A percentile compares a stretch with the other conserved stretches of the same genome.
phyloP scores from a whole-genome alignment of 2,888 invertebrate genomes.

The Agelastica alni region DNA sequence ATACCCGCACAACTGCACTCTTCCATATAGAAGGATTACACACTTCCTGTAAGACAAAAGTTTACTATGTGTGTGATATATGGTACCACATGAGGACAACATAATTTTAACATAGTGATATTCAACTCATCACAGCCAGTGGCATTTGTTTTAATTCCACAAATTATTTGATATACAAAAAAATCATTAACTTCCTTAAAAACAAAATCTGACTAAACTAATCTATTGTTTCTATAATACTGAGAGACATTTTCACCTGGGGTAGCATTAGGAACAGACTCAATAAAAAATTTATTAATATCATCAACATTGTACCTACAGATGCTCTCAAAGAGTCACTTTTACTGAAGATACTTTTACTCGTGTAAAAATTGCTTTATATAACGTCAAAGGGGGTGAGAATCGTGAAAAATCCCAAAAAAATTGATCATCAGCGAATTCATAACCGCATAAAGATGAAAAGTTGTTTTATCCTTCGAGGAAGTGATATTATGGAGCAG shows the following conservation, averaged over 20 bases:
- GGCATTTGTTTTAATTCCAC: background rate
- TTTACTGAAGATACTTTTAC: no score
- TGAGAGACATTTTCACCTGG: background rate
- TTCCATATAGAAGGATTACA: no score
- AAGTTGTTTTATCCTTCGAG: slow-evolving; percentile 38
- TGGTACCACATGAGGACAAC: background rate
- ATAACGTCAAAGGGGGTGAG: no score
- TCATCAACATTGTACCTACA: background rate
- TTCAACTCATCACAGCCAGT: background rate
- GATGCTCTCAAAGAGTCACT: no score
- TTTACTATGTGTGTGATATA: no score
- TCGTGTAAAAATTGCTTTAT: no score
- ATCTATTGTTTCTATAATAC: no score
- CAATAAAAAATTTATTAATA: background rate
- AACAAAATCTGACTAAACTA: background rate
- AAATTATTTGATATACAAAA: background rate
- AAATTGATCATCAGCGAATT: slow-evolving; percentile 10
- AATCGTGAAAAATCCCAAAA: background rate
- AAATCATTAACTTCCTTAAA: background rate
- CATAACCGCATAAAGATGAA: slow-evolving; percentile 35
- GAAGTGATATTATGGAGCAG: slow-evolving; percentile 38
- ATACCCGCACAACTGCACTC: no score
- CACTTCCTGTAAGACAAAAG: background rate
- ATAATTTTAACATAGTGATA: background rate
- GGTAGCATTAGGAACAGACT: background rate